phyloP scores from a whole-genome alignment of 1,140 invertebrate genomes.

The Procambarus virginalis region DNA sequence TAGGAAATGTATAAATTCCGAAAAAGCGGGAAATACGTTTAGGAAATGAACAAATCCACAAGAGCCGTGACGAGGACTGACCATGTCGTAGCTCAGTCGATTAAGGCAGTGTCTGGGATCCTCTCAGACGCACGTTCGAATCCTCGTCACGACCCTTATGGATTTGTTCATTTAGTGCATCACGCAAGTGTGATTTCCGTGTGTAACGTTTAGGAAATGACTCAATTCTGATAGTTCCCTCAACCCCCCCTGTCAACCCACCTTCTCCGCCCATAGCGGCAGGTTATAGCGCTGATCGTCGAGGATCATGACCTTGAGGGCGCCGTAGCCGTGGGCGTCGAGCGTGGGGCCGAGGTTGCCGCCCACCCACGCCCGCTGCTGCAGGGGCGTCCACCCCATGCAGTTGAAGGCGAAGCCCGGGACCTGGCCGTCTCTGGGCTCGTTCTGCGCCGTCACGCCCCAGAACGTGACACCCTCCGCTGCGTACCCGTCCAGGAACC shows the following conservation, averaged over 20 bases:
- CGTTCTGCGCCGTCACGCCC: slow-evolving; percentile 64
- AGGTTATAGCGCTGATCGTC: slow-evolving; percentile 83
- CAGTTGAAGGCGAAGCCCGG: slow-evolving; percentile 78
- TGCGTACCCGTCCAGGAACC: slow-evolving; percentile 48
- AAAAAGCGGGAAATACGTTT: too few relatives aligned
- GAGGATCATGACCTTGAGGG: slow-evolving; percentile 80
- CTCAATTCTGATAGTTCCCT: background rate
- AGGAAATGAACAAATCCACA: too few relatives aligned
- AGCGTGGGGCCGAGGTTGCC: slow-evolving; percentile 81
- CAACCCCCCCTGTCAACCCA: background rate
- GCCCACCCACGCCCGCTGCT: slow-evolving; percentile 76
- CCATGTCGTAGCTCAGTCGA: too few relatives aligned
- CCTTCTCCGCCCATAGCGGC: slow-evolving; percentile 78
- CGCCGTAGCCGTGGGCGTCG: slow-evolving; percentile 77
- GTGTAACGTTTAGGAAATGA: too few relatives aligned
- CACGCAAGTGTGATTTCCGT: too few relatives aligned
- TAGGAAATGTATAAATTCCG: too few relatives aligned
- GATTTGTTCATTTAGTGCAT: too few relatives aligned
- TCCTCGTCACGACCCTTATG: too few relatives aligned
- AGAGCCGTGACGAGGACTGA: too few relatives aligned
- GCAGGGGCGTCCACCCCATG: slow-evolving; percentile 82
- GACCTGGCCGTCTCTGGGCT: slow-evolving; percentile 45
- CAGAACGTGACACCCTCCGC: slow-evolving; percentile 25
- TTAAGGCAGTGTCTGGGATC: too few relatives aligned
- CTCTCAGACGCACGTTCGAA: too few relatives aligned